Base-by-base conservation (phyloP, 2,888 invertebrate genomes). In the Scaptomyza reducta region DNA sequence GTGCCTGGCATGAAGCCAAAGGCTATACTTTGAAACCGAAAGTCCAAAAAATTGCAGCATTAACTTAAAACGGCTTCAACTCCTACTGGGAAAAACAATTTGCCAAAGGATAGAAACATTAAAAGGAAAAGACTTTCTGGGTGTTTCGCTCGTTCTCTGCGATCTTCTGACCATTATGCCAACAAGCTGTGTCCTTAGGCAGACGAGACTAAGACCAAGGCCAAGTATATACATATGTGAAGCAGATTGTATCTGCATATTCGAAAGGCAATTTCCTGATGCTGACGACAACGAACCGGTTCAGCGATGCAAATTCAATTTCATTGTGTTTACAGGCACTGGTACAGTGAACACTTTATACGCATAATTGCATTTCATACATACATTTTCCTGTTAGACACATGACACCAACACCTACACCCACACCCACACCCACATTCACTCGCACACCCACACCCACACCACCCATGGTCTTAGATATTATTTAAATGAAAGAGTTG, bases 301-400 rank as follows among this genome's bases (percentile, higher is more conserved):
- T 59, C 68, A 77, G 70, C 82, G 67, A 83, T 82, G 83, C 83
- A 86, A 86, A 88, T 77, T 67, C 79, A 85, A 85, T 83, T 87
- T 79, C 58, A 83, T 68, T 71, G 56, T 73, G 73, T 66, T 77
- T 80, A 64, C 77, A 59, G 58, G 53, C 74, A 79, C n/a, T n/a
- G n/a, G n/a, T n/a, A n/a, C n/a, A 22, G 64, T 86, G 64, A 58
- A 62, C 64, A 68, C 58, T 46, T 58, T 58, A 58, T 38, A 47
- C 58, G 53, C 59, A 71, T 73, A 78, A 74, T 67, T 61, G 58
- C 66, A 70, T 85, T 82, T 70, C 49, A 44, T 53, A 69, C n/a
- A n/a, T 84, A 42, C 68, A 77, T 69, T 74, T 70, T 71, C 13
- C 44, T 46, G n/a, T 14, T 18, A 49, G 18, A 27, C 74, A 66